Evolutionary conservation across 1,140 invertebrate genomes (phyloP), one percentile per base, ranked within the genome.

Genomic region (Heliconius eleuchia): DNA sequence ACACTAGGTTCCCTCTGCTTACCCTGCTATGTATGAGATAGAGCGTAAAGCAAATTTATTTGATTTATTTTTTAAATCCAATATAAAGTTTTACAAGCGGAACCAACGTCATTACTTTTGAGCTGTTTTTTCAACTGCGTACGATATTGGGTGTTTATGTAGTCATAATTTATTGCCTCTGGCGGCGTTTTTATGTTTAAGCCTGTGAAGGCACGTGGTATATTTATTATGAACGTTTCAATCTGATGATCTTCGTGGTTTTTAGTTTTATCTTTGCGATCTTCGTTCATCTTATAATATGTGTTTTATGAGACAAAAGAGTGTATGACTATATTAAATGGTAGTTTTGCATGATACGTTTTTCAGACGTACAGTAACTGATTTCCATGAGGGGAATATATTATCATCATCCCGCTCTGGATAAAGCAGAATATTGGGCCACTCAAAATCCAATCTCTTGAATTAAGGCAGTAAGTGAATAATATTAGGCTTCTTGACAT

Each of bases 221-320:
- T 84, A 91, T 92, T 92, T 93, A 92, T 91, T 85, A 83, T 78
- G 79, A 85, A 93, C 87, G 88, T 86, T 92, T 92, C 90, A 92
- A 92, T 93, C 89, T 90, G 87, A 84, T 82, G 87, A 91, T 92
- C 91, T 91, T 50, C 85, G 70, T 78, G 81, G 80, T 88, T 86
- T 86, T 87, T 57, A 57, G 55, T 57, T 23, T 57, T 75, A 77
- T 76, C 74, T 83, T 79, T 80, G 77, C 57, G 74, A 81, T 19
- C 5, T 52, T 57, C 8, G n/a, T 19, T 0, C 55, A 30, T 66
- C 27, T 66, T 84, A 71, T 23, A 23, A 23, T 23, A 23, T 50
- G 66, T 66, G 46, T 27, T 66, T 66, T 30, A 66, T 0, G 60
- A 66, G n/a, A 19, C 7, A 23, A 23, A 60, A 23, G 19, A 52